Evolutionary conservation across 2,888 invertebrate species (phyloP).

Genomic region (Mythimna ferrago): DNA sequence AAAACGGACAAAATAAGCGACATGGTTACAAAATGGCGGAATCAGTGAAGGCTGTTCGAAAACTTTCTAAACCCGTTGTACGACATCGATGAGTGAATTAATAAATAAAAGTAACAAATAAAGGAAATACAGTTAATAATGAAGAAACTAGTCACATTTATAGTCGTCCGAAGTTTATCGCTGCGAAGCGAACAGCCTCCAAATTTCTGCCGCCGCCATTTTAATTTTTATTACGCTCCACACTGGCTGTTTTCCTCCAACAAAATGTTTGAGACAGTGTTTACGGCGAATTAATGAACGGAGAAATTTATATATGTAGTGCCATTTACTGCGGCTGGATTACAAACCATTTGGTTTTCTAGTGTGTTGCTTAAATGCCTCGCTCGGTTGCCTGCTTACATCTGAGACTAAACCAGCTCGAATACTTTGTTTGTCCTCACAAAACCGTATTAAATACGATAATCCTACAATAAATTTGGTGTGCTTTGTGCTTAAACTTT

Average conservation of each 20-base stretch:
- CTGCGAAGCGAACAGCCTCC: slow-evolving; percentile 90
- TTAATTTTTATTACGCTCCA: slow-evolving; percentile 73
- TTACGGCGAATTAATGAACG: slow-evolving; percentile 89
- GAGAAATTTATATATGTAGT: slow-evolving; percentile 45
- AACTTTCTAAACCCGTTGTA: slow-evolving; percentile 87
- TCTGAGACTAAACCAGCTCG: slow-evolving; percentile 7
- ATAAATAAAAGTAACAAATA: slow-evolving; percentile 79
- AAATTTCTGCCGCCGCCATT: slow-evolving; percentile 91
- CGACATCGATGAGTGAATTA: slow-evolving; percentile 79
- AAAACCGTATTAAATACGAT: slow-evolving; percentile 13
- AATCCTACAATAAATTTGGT: slow-evolving; percentile 13
- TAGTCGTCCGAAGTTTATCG: slow-evolving; percentile 83
- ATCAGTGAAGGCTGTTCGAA: slow-evolving; percentile 93
- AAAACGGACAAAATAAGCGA: slow-evolving; percentile 72
- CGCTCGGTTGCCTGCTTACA: slow-evolving; percentile 25
- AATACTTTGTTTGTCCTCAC: slow-evolving; percentile 17
- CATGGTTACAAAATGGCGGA: slow-evolving; percentile 86
- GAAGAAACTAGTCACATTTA: slow-evolving; percentile 81
- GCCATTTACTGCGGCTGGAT: slow-evolving; percentile 35
- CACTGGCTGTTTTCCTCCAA: slow-evolving; percentile 83
- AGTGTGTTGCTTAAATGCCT: slow-evolving; percentile 31
- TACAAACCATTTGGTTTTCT: slow-evolving; percentile 41
- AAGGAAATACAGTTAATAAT: slow-evolving; percentile 82
- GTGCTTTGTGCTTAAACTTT: slow-evolving; percentile 28
- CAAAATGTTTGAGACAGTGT: slow-evolving; percentile 92